Evolutionary conservation across 2,888 invertebrate genomes (phyloP).

Genomic region (Rambutsinella grinnellia): DNA sequence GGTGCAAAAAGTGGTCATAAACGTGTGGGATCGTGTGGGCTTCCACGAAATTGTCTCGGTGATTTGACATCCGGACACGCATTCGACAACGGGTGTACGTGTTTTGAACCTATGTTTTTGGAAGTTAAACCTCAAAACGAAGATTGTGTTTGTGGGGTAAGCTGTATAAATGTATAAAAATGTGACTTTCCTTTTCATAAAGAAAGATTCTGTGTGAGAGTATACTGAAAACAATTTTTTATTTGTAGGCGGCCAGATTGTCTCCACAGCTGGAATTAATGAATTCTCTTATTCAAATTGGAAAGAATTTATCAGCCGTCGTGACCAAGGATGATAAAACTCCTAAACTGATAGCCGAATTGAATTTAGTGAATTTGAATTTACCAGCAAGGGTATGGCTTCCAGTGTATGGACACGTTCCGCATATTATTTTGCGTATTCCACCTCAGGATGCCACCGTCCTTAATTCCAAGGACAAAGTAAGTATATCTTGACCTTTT

Average conservation of each 20-base stretch:
- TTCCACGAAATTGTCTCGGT: slow-evolving; percentile 74
- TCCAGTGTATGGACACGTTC: slow-evolving; percentile 84
- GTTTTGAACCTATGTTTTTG: slow-evolving; percentile 86
- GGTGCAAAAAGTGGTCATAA: slow-evolving; percentile 55
- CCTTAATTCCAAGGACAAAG: slow-evolving; percentile 98
- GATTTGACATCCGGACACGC: slow-evolving; percentile 95
- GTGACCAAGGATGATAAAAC: slow-evolving; percentile 93
- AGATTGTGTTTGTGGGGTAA: slow-evolving; percentile 82
- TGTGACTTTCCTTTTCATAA: no score
- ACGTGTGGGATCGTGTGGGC: slow-evolving; percentile 64
- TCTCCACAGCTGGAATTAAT: slow-evolving; percentile 89
- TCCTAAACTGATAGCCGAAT: slow-evolving; percentile 90
- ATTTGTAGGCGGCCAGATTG: slow-evolving; percentile 81
- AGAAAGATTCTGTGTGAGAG: no score
- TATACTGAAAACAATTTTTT: no score
- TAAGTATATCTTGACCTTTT: slow-evolving; percentile 69
- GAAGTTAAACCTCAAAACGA: slow-evolving; percentile 82
- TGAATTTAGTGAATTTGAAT: slow-evolving; percentile 94
- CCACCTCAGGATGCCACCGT: slow-evolving; percentile 98
- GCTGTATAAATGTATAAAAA: no score
- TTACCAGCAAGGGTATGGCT: slow-evolving; percentile 98
- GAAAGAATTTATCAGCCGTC: slow-evolving; percentile 83
- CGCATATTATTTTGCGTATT: slow-evolving; percentile 96
- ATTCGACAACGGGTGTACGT: slow-evolving; percentile 96
- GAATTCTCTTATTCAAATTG: slow-evolving; percentile 88